These are phyloP conservation scores for Pavo muticus DNA, from an alignment of 2,113 vertebrate species.

Conservation along the genomic window DNA sequence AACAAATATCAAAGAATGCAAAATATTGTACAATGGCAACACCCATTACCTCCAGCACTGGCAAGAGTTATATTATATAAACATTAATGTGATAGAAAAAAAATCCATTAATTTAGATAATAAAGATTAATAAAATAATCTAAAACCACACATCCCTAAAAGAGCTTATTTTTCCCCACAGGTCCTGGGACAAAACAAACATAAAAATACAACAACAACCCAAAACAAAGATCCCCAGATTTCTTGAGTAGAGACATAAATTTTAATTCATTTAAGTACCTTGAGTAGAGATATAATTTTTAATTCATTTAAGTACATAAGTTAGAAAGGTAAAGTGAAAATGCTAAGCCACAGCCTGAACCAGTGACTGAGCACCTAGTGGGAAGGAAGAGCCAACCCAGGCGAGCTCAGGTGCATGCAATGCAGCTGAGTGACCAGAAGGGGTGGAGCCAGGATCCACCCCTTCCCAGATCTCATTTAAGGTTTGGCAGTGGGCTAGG, in stretches of 20 bases:
- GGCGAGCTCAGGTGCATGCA: too few species aligned
- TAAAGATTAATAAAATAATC: conserved; percentile 53
- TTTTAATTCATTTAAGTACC: too few species aligned
- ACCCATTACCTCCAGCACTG: conserved; percentile 66
- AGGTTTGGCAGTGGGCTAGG: too few species aligned
- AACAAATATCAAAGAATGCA: conserved; percentile 63
- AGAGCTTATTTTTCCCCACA: conserved; percentile 8
- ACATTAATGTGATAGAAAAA: conserved; percentile 49
- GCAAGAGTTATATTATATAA: conserved; percentile 53
- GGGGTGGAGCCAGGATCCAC: too few species aligned
- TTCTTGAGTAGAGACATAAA: background rate
- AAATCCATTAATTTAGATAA: conserved; percentile 64
- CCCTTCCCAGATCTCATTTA: too few species aligned
- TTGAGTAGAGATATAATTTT: background rate
- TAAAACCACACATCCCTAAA: conserved; percentile 8
- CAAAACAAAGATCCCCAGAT: background rate
- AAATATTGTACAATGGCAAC: conserved; percentile 36
- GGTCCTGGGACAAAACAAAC: background rate
- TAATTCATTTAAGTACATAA: background rate
- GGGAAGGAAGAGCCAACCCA: too few species aligned
- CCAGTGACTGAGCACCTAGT: too few species aligned
- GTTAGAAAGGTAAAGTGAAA: background rate
- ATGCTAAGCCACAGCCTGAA: too few species aligned
- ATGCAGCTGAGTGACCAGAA: too few species aligned
- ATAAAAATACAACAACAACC: background rate